Conservation (phyloP, 1,140 invertebrate species). For the Eumaeus atala region DNA sequence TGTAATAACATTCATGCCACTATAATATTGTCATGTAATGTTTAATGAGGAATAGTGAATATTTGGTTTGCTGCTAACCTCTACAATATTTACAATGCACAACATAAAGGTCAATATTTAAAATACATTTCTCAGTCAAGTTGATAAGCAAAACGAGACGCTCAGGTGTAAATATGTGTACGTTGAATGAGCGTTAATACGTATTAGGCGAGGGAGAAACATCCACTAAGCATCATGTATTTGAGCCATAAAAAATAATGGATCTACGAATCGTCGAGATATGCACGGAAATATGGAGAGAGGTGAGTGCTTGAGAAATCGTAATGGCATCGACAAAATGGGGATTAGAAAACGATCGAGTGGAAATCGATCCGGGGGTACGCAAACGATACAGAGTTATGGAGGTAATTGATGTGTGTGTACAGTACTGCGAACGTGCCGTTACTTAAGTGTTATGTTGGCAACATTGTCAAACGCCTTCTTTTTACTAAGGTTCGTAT, state of each 20-base stretch:
- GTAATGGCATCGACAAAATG: constrained; percentile 69
- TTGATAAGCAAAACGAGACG: constrained; percentile 3
- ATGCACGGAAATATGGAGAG: constrained; percentile 63
- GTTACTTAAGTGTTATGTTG: background rate
- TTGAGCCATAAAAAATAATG: constrained; percentile 72
- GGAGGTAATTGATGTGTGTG: constrained; percentile 17
- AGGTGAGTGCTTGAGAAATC: constrained; percentile 66
- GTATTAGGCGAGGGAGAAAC: constrained; percentile 24
- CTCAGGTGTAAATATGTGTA: background rate
- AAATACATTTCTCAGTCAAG: background rate
- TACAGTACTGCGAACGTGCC: background rate
- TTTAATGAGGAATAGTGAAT: too few relatives aligned
- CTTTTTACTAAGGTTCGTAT: too few relatives aligned
- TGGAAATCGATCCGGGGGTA: constrained; percentile 54
- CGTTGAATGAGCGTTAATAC: constrained; percentile 2
- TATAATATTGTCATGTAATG: too few relatives aligned
- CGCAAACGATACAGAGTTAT: constrained; percentile 38
- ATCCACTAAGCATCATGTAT: constrained; percentile 61
- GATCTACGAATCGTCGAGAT: constrained; percentile 71
- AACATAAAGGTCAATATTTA: background rate
- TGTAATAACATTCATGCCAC: too few relatives aligned
- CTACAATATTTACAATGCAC: too few relatives aligned
- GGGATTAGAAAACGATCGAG: constrained; percentile 71
- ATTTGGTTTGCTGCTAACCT: too few relatives aligned
- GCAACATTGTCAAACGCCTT: too few relatives aligned